Conservation (phyloP, 2,888 invertebrate genomes). For the Ceraclea dissimilis region DNA sequence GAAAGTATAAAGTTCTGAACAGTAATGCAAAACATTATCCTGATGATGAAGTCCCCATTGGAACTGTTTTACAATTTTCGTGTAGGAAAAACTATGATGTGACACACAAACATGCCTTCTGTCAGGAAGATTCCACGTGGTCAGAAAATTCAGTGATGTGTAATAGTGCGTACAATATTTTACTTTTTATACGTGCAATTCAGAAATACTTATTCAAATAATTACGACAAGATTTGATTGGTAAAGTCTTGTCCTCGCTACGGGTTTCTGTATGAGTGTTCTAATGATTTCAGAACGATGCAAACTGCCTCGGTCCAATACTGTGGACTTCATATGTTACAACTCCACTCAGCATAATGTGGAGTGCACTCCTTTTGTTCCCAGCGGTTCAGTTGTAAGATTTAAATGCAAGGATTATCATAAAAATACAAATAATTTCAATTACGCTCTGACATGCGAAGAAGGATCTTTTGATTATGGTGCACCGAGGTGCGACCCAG, state of each 20-base stretch:
- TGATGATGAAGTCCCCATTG: neutral
- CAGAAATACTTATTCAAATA: too few relatives aligned
- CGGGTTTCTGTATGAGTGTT: too few relatives aligned
- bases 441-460: neutral
- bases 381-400: neutral
- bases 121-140: neutral
- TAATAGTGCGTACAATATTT: neutral
- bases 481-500: neutral
- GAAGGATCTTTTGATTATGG: constrained; percentile 5
- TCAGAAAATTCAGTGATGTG: neutral
- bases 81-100: constrained; percentile 2
- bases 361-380: neutral
- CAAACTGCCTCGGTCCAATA: neutral
- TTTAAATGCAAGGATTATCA: constrained; percentile 1
- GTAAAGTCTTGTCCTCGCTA: too few relatives aligned
- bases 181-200: too few relatives aligned
- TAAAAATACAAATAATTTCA: neutral
- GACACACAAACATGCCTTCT: neutral
- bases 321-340: constrained; percentile 6
- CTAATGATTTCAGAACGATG: constrained; percentile 2
- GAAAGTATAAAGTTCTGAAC: neutral
- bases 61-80: neutral
- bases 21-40: neutral
- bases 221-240: too few relatives aligned
- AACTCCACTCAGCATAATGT: neutral